Base-by-base conservation (phyloP, 2,797 vertebrate genomes). In the Ctenochaetus hawaiiensis region DNA sequence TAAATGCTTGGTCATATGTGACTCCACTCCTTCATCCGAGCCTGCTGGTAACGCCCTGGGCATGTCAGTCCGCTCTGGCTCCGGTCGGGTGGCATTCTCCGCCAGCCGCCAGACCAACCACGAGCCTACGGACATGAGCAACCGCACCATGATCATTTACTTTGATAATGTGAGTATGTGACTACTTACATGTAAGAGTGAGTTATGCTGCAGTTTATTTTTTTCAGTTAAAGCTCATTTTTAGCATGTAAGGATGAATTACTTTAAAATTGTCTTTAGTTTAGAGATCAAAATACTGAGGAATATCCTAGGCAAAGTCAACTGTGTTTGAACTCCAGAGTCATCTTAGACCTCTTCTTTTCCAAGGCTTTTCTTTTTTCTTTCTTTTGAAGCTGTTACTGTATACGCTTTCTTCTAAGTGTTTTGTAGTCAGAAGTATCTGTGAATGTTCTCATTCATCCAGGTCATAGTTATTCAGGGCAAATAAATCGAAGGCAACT, bases 91-190 rank as follows among this genome's bases (percentile, higher is more conserved):
- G 69, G 96, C 96, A 69, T 96, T 96, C 81, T 96, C 95, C 0
- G 95, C 94, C 88, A 95, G 94, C 65, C 92, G 96, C 44, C 94
- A 96, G 86, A 96, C 95, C 53, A 96, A 96, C 91, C 96, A 96
- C 8, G 96, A 96, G 82, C 95, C 96, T 60, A 95, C 96, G 0
- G 95, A 96, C 83, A 96, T 96, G 95, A 95, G 95, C 91, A 96
- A 96, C 73, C 94, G 94, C 80, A 96, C 94, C 73, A 95, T 95
- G 95, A 95, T 95, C 83, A 96, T 96, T 93, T 96, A 96, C 89
- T 96, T 96, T 64, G 95, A 96, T 76, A 94, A 96, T 79, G 96
- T 96, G 82, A 93, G 89, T 89, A 26, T 30, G 9, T 13, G 20
- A 41, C 10, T 34, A 13, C 37, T 59, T 7, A 2, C 37, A 23